These are phyloP conservation scores for Phacellophora camtschatica DNA, from an alignment of 30 jellyfish, hydroid and myxozoan species.

Conservation along the genomic window DNA sequence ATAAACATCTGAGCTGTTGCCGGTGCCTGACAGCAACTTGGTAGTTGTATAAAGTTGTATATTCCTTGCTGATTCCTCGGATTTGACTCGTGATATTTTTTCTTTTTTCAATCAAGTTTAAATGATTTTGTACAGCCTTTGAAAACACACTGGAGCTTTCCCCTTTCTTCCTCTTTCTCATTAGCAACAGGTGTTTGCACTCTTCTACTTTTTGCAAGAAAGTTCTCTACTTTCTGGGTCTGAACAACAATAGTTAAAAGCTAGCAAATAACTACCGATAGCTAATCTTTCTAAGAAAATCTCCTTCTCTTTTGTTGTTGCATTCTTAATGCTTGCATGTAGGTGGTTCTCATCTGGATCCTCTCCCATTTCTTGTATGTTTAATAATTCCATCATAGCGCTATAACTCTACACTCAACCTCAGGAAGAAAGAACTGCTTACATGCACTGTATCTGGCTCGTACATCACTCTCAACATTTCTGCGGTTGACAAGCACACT, in stretches of 20 bases:
- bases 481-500: conserved; percentile 16
- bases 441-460: not conserved
- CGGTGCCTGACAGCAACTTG: conserved; percentile 12
- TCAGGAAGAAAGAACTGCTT: conserved; percentile 21
- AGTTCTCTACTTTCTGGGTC: not conserved
- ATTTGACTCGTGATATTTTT: not conserved
- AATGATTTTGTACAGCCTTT: no score
- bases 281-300: not conserved
- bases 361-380: conserved; percentile 5
- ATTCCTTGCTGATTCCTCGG: not conserved
- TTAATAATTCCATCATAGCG: not conserved
- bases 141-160: no score
- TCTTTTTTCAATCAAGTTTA: no score
- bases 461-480: conserved; percentile 6
- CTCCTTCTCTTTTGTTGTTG: not conserved
- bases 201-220: not conserved
- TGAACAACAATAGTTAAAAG: not conserved
- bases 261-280: not conserved
- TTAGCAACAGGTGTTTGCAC: no score
- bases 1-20: not conserved
- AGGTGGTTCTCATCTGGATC: not conserved
- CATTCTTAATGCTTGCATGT: not conserved
- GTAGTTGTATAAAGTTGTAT: not conserved
- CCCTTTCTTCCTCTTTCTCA: no score
- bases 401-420: conserved; percentile 1